phyloP scores from a whole-genome alignment of 1,140 invertebrate species.

The Eufriesea mexicana region DNA sequence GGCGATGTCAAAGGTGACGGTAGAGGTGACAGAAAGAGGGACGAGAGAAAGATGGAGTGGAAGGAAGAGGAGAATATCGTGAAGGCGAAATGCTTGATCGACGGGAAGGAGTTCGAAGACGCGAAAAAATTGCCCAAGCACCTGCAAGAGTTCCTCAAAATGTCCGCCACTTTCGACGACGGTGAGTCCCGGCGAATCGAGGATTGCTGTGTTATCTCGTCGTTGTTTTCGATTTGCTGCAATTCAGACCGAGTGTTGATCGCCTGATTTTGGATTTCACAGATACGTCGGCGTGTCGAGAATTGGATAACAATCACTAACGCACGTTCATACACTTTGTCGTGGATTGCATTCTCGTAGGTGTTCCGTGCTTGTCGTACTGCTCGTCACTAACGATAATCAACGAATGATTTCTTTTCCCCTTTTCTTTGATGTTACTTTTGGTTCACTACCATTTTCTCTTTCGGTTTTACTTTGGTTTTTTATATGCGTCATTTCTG shows the following conservation, averaged over 20 bases:
- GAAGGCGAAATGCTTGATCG: conserved; percentile 83
- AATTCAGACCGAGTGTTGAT: conserved; percentile 23
- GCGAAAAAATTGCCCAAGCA: conserved; percentile 87
- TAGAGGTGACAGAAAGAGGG: conserved; percentile 8
- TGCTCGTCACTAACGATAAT: conserved; percentile 54
- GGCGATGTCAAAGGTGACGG: background rate
- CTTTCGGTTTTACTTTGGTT: background rate
- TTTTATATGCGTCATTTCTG: too few species aligned
- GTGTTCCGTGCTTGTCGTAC: conserved; percentile 47
- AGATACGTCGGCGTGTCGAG: background rate
- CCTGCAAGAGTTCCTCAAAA: conserved; percentile 86
- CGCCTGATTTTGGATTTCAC: conserved; percentile 23
- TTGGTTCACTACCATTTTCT: background rate
- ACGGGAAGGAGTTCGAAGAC: conserved; percentile 84
- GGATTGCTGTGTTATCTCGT: conserved; percentile 58
- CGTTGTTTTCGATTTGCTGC: conserved; percentile 47
- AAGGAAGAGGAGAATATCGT: conserved; percentile 51
- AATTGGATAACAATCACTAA: conserved; percentile 52
- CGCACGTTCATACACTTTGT: conserved; percentile 25
- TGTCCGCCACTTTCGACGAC: conserved; percentile 77
- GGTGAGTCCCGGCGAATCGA: conserved; percentile 80
- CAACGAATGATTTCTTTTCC: conserved; percentile 28
- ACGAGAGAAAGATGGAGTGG: background rate
- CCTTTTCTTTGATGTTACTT: background rate
- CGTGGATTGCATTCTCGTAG: conserved; percentile 46